Evolutionary conservation across 2,797 vertebrate species (phyloP).

Genomic region (Rachycentron canadum): DNA sequence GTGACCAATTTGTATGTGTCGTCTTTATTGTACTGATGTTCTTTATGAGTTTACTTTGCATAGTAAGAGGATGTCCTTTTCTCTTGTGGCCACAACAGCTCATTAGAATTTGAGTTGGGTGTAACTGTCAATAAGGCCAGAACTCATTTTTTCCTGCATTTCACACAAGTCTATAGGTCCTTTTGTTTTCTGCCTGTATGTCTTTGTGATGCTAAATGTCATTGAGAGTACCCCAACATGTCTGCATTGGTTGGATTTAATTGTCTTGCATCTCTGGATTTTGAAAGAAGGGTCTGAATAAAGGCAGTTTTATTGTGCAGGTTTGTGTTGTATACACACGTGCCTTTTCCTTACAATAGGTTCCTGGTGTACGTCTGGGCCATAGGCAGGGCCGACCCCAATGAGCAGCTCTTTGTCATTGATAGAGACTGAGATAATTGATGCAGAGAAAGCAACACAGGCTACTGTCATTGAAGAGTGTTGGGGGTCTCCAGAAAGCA

Average conservation of each 20-base stretch:
- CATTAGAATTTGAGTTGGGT: conserved; percentile 58
- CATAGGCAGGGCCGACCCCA: conserved; percentile 58
- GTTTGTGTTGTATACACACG: conserved; percentile 66
- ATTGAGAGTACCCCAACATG: conserved; percentile 70
- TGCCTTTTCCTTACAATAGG: conserved; percentile 68
- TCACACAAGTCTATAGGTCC: conserved; percentile 52
- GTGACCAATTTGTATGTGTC: conserved; percentile 25
- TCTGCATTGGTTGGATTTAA: conserved; percentile 66
- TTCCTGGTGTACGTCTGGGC: conserved; percentile 63
- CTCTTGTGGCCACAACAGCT: neutral
- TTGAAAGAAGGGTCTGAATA: conserved; percentile 70
- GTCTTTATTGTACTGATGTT: conserved; percentile 7
- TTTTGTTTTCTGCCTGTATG: conserved; percentile 67
- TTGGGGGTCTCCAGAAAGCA: conserved; percentile 52
- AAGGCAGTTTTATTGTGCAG: conserved; percentile 67
- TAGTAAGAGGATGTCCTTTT: conserved; percentile 35
- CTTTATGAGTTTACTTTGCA: conserved; percentile 51
- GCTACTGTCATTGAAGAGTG: conserved; percentile 71
- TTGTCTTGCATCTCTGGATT: conserved; percentile 68
- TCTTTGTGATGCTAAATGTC: conserved; percentile 76
- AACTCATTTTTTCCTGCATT: conserved; percentile 46
- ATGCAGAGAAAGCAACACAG: conserved; percentile 73
- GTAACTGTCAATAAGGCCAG: conserved; percentile 34
- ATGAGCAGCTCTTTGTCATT: conserved; percentile 75
- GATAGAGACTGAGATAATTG: conserved; percentile 82